Conservation (phyloP, 1,140 invertebrate genomes). For the Caerostris extrusa region DNA sequence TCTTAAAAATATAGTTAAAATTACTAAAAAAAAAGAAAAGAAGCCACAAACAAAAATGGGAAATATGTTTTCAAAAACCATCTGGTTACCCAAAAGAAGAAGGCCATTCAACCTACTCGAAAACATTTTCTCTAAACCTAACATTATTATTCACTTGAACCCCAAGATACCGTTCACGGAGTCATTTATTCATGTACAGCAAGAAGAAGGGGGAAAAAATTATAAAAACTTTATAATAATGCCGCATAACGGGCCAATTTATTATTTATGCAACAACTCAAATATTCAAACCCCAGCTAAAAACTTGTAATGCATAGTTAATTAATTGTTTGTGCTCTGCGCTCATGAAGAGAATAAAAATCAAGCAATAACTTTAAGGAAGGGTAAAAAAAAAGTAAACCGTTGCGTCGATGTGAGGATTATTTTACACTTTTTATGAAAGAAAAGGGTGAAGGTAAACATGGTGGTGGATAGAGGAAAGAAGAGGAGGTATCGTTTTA, state of each 20-base stretch:
- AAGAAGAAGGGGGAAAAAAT: neutral
- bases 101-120: neutral
- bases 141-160: constrained; percentile 48
- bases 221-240: constrained; percentile 47
- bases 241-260: constrained; percentile 57
- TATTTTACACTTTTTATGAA: constrained; percentile 70
- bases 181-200: constrained; percentile 10
- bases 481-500: constrained; percentile 44
- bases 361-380: constrained; percentile 68
- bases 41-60: neutral
- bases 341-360: constrained; percentile 44
- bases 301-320: constrained; percentile 72
- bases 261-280: constrained; percentile 71
- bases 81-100: neutral
- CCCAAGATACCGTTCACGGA: constrained; percentile 23
- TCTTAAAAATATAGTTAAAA: neutral
- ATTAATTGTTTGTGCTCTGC: constrained; percentile 67
- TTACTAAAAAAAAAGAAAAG: neutral
- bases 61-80: constrained; percentile 9
- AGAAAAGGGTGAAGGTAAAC: constrained; percentile 60
- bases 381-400: constrained; percentile 42
- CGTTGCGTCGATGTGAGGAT: constrained; percentile 52
- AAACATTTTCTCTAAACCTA: constrained; percentile 34
- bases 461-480: neutral
- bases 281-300: constrained; percentile 68